Percentiles rank a stretch among this genome's conserved stretches.
Evolutionary conservation across 2,797 vertebrate species (phyloP).

Genomic region (Platyrinchus mystaceus): DNA sequence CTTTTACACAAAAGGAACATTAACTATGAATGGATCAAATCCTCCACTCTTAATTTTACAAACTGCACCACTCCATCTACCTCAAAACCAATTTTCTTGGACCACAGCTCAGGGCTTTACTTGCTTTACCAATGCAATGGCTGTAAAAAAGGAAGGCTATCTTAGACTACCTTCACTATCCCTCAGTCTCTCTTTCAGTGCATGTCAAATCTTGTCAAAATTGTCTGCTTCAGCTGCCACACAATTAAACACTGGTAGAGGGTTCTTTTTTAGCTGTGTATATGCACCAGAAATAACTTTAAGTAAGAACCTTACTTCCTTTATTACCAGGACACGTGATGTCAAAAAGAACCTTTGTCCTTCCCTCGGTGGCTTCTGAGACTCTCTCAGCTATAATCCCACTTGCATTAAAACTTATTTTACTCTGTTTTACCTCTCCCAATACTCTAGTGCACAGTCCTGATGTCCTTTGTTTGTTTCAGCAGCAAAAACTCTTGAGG

Average conservation of each 20-base stretch:
- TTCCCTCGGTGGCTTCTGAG: neutral
- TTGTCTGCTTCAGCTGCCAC: neutral
- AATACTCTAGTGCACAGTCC: fast-evolving
- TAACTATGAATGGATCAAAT: neutral
- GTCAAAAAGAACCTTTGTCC: neutral
- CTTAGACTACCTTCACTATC: neutral
- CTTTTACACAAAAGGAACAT: neutral
- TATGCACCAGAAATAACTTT: neutral
- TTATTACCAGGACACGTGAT: neutral
- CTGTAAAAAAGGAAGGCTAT: neutral
- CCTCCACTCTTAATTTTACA: neutral
- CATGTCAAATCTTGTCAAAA: neutral
- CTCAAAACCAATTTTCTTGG: neutral
- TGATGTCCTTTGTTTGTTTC: neutral
- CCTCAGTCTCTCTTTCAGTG: neutral
- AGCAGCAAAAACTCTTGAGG: neutral
- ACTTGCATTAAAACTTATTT: neutral
- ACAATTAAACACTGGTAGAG: neutral
- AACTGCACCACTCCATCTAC: neutral
- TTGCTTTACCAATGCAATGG: neutral
- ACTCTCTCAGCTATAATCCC: neutral
- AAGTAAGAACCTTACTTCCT: neutral
- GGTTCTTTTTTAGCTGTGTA: neutral
- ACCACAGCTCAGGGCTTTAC: neutral
- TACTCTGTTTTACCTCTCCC: neutral